Conservation (phyloP, 1,140 invertebrate genomes). For the Telenomus remus region DNA sequence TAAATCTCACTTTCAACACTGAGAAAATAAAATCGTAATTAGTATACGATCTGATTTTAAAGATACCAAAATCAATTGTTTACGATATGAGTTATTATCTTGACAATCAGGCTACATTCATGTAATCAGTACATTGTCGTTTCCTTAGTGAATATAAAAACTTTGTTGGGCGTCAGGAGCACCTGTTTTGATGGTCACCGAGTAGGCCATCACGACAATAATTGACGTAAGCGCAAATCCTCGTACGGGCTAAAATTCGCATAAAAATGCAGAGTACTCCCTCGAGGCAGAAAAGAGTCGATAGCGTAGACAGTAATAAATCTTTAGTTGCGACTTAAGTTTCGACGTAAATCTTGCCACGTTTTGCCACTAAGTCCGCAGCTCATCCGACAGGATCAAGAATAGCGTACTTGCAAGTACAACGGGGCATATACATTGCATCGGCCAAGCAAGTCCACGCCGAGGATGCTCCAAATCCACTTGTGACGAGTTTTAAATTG, state of each 20-base stretch:
- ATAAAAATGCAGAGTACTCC: conserved; percentile 61
- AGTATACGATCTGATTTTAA: too few species aligned
- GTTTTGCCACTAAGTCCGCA: conserved; percentile 75
- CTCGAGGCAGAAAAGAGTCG: conserved; percentile 56
- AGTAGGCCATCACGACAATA: conserved; percentile 8
- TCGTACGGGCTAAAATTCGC: conserved; percentile 46
- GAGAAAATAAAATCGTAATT: too few species aligned
- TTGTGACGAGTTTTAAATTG: conserved; percentile 71
- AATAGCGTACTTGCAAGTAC: conserved; percentile 65
- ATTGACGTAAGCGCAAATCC: conserved; percentile 42
- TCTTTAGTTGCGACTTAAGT: conserved; percentile 73
- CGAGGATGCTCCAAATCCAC: conserved; percentile 70
- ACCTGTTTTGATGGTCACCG: too few species aligned
- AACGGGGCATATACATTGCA: conserved; percentile 61
- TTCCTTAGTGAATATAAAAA: too few species aligned
- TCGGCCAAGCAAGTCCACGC: conserved; percentile 47
- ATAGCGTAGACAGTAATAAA: conserved; percentile 67
- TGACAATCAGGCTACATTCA: too few species aligned
- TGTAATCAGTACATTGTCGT: too few species aligned
- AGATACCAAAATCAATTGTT: too few species aligned
- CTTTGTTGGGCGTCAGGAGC: too few species aligned
- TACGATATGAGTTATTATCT: too few species aligned
- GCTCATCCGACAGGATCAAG: conserved; percentile 73
- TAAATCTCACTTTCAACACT: too few species aligned
- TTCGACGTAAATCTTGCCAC: conserved; percentile 74